A percentile compares a stretch with the other conserved stretches of the same genome.
These are phyloP conservation scores for Drosophila micromelanica DNA, from an alignment of 1,140 invertebrate genomes.

Conservation along the genomic window DNA sequence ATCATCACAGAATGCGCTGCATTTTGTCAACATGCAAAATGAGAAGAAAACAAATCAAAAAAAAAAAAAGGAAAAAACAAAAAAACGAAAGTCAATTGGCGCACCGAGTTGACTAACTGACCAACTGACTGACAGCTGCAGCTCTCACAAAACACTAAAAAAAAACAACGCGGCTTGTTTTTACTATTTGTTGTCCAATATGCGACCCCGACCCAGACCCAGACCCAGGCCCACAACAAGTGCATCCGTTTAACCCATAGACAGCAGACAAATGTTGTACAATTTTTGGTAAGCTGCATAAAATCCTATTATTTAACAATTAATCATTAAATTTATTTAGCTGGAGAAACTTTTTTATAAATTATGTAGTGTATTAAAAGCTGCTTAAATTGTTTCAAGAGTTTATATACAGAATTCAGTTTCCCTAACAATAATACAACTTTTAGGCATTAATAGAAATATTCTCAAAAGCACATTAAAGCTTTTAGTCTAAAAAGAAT, in stretches of 20 bases:
- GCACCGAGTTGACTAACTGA: constrained; percentile 25
- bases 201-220: constrained; percentile 28
- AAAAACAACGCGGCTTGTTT: constrained; percentile 18
- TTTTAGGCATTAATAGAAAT: not conserved
- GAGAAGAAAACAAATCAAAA: constrained; percentile 3
- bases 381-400: no score
- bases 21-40: constrained; percentile 67
- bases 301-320: constrained; percentile 5
- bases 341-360: not conserved
- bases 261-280: constrained; percentile 7
- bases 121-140: constrained; percentile 40
- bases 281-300: not conserved
- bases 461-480: not conserved
- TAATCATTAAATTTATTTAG: not conserved
- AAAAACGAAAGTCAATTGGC: constrained; percentile 69
- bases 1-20: constrained; percentile 63
- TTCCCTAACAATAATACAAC: not conserved
- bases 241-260: constrained; percentile 17
- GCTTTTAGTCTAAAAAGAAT: no score
- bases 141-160: constrained; percentile 45
- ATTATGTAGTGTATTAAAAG: no score
- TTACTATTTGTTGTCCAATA: constrained; percentile 31
- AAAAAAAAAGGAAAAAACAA: constrained; percentile 31
- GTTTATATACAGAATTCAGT: not conserved
- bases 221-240: constrained; percentile 1